Percentiles rank a stretch among this genome's conserved stretches.
phyloP scores from a whole-genome alignment of 2,797 vertebrate genomes.

The Diplodus sargus region DNA sequence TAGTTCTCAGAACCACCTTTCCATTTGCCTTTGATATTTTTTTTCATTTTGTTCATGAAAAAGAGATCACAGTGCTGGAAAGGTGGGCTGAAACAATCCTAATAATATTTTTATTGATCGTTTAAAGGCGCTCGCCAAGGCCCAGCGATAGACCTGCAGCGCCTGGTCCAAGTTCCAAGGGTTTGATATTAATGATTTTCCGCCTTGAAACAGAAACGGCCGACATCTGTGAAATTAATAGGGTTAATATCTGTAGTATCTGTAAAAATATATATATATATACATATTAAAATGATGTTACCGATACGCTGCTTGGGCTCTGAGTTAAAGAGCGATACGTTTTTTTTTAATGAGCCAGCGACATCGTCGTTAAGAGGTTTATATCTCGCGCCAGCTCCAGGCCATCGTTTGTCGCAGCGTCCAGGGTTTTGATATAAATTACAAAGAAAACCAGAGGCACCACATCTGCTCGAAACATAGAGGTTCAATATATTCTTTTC shows the following conservation, averaged over 20 bases:
- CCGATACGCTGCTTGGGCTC: slow-evolving; percentile 46
- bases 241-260: slow-evolving; percentile 57
- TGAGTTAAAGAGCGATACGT: slow-evolving; percentile 29
- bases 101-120: slow-evolving; percentile 74
- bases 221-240: slow-evolving; percentile 73
- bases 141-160: slow-evolving; percentile 50
- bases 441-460: slow-evolving; percentile 59
- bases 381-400: slow-evolving; percentile 57
- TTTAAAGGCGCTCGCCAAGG: slow-evolving; percentile 50
- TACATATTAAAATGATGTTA: slow-evolving; percentile 62
- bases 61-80: slow-evolving; percentile 61
- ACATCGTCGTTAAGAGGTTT: slow-evolving; percentile 65
- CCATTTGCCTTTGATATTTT: slow-evolving; percentile 49
- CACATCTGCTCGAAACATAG: slow-evolving; percentile 73
- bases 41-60: slow-evolving; percentile 52
- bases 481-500: slow-evolving; percentile 54
- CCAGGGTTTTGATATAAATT: slow-evolving; percentile 74
- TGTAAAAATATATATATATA: not conserved
- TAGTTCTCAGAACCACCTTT: slow-evolving; percentile 33
- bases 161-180: slow-evolving; percentile 45
- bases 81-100: slow-evolving; percentile 59
- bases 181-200: slow-evolving; percentile 66
- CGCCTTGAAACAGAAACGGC: slow-evolving; percentile 49
- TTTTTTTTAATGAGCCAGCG: slow-evolving; percentile 42
- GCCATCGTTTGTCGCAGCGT: slow-evolving; percentile 42